Percentiles rank a stretch among this genome's conserved stretches.
phyloP scores from a whole-genome alignment of 2,113 vertebrate species.

The Epinephelus cyanopodus region DNA sequence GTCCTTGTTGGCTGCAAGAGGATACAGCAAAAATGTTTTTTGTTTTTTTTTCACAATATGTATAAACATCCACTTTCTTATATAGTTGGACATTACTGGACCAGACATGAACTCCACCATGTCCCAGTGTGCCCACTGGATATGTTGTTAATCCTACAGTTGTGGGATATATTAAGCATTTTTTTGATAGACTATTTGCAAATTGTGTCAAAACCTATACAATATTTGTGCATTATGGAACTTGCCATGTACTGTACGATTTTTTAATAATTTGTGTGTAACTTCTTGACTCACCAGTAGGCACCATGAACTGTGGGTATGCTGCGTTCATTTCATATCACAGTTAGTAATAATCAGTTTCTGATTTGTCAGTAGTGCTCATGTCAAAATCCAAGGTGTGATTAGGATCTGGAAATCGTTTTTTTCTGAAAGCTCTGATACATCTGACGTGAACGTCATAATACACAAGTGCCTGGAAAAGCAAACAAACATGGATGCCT shows the following conservation, averaged over 20 bases:
- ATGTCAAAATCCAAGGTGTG: background rate
- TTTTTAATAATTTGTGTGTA: background rate
- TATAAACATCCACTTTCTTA: background rate
- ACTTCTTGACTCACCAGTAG: background rate
- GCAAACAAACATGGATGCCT: slow-evolving; percentile 4
- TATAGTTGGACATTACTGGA: background rate
- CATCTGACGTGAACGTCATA: background rate
- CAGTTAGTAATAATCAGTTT: background rate
- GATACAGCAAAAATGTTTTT: background rate
- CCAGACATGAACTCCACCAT: background rate
- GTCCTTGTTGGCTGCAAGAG: slow-evolving; percentile 73
- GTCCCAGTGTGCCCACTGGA: background rate
- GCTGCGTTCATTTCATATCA: background rate
- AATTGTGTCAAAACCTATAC: background rate
- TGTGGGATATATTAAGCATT: background rate
- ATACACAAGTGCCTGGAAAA: background rate
- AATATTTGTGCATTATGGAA: background rate
- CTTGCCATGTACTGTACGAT: background rate
- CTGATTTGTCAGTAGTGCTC: background rate
- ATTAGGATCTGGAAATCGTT: background rate
- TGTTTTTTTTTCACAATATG: too few relatives aligned
- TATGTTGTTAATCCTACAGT: background rate
- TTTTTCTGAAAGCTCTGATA: background rate
- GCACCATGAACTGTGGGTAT: background rate
- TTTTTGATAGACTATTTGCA: background rate